Evolutionary conservation across 2,113 vertebrate genomes (phyloP), one percentile per base, ranked within the genome.

Genomic region (Ploceus nigricollis): DNA sequence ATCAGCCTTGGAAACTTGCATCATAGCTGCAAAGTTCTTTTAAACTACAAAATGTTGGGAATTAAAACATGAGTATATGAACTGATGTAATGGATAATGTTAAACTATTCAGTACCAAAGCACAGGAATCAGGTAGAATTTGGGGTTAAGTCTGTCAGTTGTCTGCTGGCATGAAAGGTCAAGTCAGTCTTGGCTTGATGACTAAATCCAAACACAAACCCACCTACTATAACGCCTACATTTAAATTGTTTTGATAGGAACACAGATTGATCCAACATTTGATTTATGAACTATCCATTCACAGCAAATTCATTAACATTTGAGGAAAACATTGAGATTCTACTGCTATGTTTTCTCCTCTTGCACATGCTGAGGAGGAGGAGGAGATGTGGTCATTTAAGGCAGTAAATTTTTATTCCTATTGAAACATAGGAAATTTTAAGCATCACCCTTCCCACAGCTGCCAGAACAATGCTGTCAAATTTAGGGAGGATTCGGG

Each of bases 401-500:
- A 94, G 92, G 65, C 70, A 68, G n/a, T 50, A 68, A 54, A 23
- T 61, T 79, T 71, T 82, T 89, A 91, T 81, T 89, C 47, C 40
- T 42, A 27, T 63, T 77, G 58, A 85, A 95, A 88, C 65, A 50
- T 4, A 42, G 15, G 48, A 77, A 87, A 68, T 73, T 81, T 64
- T 72, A 92, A 93, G 63, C 76, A 83, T 87, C 56, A 28, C 53
- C 37, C 73, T 92, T 96, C 96, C 89, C 87, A 90, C 85, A 15
- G 53, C 58, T 21, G 27, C 71, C 78, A n/a, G 80, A 94, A 92
- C 48, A 95, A 76, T 89, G 13, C 80, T 94, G 66, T 94, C 92
- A 96, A 90, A 48, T 85, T 42, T 84, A 53, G 81, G 94, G 80
- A 91, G 66, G 40, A 64, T 90, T 93, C 72, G 63, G 86, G 64